phyloP scores from a whole-genome alignment of 2,797 vertebrate species.

The Darevskia nairensis region DNA sequence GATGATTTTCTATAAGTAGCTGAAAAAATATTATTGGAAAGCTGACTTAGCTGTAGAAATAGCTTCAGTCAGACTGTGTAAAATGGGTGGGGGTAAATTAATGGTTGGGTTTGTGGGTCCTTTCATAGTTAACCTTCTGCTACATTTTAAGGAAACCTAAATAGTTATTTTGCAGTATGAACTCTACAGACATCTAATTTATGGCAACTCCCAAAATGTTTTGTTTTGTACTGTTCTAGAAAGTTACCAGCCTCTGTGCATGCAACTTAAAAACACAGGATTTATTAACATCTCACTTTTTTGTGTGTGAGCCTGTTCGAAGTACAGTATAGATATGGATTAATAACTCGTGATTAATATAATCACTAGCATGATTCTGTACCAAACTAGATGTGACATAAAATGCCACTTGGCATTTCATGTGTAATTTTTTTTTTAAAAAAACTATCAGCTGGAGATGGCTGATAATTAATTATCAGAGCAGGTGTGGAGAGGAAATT shows the following conservation, averaged over 20 bases:
- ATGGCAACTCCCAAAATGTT: background rate
- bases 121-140: background rate
- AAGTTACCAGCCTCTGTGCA: background rate
- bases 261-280: background rate
- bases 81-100: background rate
- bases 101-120: background rate
- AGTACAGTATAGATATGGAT: background rate
- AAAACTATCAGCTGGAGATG: background rate
- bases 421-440: background rate
- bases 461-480: background rate
- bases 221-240: background rate
- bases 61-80: background rate
- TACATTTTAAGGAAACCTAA: background rate
- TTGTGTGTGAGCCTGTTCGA: background rate
- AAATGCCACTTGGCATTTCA: no score
- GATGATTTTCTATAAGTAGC: background rate
- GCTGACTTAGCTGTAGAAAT: background rate
- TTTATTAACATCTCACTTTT: background rate
- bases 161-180: background rate
- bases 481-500: background rate
- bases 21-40: slow-evolving; percentile 1
- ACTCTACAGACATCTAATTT: background rate
- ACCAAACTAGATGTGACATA: no score
- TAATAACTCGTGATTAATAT: background rate
- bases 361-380: background rate